A percentile compares a stretch with the other conserved stretches of the same genome.
Evolutionary conservation across 2,113 vertebrate genomes (phyloP).

Genomic region (Rhinogobius similis): DNA sequence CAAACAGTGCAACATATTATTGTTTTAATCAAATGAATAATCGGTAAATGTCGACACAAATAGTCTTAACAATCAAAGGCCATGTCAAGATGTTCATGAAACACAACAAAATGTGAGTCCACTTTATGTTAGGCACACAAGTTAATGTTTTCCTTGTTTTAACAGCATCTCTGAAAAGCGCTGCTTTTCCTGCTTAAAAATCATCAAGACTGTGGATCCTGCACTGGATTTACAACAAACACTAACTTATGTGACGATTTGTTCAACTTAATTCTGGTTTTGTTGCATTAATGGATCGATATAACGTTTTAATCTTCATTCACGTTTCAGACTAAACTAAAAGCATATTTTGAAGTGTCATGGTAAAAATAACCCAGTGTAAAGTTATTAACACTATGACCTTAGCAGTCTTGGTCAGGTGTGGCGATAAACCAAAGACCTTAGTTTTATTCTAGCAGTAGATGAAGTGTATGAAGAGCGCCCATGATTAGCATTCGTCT

Average conservation of each 20-base stretch:
- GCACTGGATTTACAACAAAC: slow-evolving; percentile 24
- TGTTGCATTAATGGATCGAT: slow-evolving; percentile 55
- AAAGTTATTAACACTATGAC: slow-evolving; percentile 41
- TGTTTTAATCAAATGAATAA: slow-evolving; percentile 61
- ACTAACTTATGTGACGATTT: slow-evolving; percentile 51
- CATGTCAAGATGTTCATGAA: slow-evolving; percentile 32
- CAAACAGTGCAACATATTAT: slow-evolving; percentile 77
- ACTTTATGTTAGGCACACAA: slow-evolving; percentile 77
- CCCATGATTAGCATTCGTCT: slow-evolving; percentile 85
- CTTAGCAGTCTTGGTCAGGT: slow-evolving; percentile 28
- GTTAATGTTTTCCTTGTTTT: slow-evolving; percentile 82
- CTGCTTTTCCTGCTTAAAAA: slow-evolving; percentile 44
- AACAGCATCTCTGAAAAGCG: slow-evolving; percentile 73
- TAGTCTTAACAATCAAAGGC: slow-evolving; percentile 28
- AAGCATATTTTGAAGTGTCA: slow-evolving; percentile 39
- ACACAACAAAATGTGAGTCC: slow-evolving; percentile 42
- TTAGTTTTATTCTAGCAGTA: slow-evolving; percentile 74
- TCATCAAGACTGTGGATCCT: slow-evolving; percentile 17
- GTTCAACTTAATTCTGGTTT: slow-evolving; percentile 63
- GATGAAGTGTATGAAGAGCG: slow-evolving; percentile 84
- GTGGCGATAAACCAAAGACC: slow-evolving; percentile 39
- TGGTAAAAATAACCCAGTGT: slow-evolving; percentile 23
- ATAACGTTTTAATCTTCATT: slow-evolving; percentile 76
- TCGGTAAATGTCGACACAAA: slow-evolving; percentile 46
- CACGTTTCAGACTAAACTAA: slow-evolving; percentile 65